Percentiles rank a stretch among this genome's conserved stretches.
Conservation (phyloP, 2,888 invertebrate species). For the Sabellastarte sp. region DNA sequence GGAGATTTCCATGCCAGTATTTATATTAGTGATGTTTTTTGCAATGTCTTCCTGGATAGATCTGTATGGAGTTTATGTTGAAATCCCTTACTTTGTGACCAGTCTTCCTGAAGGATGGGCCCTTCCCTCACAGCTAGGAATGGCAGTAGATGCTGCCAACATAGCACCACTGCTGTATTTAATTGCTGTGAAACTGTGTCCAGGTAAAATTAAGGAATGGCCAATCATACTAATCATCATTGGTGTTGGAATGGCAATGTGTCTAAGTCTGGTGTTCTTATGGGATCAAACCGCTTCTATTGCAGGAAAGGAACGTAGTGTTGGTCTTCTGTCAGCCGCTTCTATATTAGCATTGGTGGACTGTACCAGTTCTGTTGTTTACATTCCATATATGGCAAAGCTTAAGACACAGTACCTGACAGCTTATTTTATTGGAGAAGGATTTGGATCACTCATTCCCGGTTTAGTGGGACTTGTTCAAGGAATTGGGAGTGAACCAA, state of each 20-base stretch:
- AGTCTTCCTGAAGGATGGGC: no score
- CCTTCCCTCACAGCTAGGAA: no score
- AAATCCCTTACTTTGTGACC: no score
- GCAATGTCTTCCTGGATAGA: constrained; percentile 75
- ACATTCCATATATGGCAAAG: constrained; percentile 76
- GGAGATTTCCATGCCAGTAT: constrained; percentile 34
- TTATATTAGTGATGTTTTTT: constrained; percentile 70
- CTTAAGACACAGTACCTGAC: constrained; percentile 73
- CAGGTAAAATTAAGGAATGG: no score
- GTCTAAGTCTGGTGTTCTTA: no score
- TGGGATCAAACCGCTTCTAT: no score
- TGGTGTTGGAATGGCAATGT: no score
- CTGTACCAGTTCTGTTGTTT: constrained; percentile 82
- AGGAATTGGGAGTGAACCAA: constrained; percentile 68
- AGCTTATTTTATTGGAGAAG: constrained; percentile 75
- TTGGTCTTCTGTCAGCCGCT: constrained; percentile 66
- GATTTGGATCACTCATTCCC: constrained; percentile 71
- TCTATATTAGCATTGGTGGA: constrained; percentile 74
- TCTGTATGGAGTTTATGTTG: constrained; percentile 82
- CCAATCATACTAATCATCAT: no score
- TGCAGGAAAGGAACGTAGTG: constrained; percentile 53
- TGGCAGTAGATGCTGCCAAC: no score
- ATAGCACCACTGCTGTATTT: no score
- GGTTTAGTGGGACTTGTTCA: constrained; percentile 74
- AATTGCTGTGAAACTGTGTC: no score